phyloP scores from a whole-genome alignment of 2,888 invertebrate species.

The Amphipyra berbera region DNA sequence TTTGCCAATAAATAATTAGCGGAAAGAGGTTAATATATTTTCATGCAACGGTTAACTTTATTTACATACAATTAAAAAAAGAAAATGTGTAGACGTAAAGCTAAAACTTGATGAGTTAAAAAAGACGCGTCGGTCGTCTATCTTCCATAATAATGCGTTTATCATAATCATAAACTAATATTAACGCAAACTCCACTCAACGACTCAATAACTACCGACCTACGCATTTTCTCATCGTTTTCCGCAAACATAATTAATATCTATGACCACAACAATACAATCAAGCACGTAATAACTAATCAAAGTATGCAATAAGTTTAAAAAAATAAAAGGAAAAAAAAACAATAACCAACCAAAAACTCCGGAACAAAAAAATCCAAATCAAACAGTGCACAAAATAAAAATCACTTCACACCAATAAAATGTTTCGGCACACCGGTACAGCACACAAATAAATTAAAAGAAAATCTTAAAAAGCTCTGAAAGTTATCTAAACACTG shows the following conservation, averaged over 20 bases:
- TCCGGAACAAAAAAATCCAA: constrained; percentile 88
- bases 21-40: not conserved
- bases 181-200: constrained; percentile 39
- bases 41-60: constrained; percentile 9
- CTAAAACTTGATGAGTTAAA: constrained; percentile 20
- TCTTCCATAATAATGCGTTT: constrained; percentile 44
- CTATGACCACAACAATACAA: constrained; percentile 39
- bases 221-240: constrained; percentile 41
- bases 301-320: constrained; percentile 43
- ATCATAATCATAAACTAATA: constrained; percentile 50
- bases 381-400: constrained; percentile 86
- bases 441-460: constrained; percentile 77
- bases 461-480: constrained; percentile 80
- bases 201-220: constrained; percentile 37
- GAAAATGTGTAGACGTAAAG: constrained; percentile 3
- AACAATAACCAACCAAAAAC: constrained; percentile 86
- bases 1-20: not conserved
- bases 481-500: constrained; percentile 81
- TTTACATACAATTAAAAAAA: constrained; percentile 4
- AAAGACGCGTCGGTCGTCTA: constrained; percentile 23
- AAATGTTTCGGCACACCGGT: constrained; percentile 80
- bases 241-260: constrained; percentile 35
- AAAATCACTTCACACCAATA: constrained; percentile 86
- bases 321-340: constrained; percentile 64
- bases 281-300: constrained; percentile 50